These are phyloP conservation scores for Polyploca ridens DNA, from an alignment of 2,888 invertebrate species.

Conservation along the genomic window DNA sequence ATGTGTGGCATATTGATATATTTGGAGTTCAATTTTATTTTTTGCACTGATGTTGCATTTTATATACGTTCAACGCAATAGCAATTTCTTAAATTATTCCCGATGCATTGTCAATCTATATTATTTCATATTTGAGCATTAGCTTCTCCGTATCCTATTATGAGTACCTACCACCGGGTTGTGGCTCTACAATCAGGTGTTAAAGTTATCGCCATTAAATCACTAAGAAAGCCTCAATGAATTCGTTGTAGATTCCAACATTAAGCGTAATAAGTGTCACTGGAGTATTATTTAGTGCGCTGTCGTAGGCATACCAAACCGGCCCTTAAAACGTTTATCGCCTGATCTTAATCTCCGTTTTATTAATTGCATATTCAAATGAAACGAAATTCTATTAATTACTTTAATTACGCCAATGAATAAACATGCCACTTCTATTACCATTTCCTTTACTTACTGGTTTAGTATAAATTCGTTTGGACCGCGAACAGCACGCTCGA, in stretches of 20 bases:
- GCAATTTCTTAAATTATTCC: too few species aligned
- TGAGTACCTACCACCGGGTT: neutral
- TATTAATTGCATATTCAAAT: slow-evolving; percentile 49
- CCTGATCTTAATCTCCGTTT: slow-evolving; percentile 37
- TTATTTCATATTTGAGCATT: too few species aligned
- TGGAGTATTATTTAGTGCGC: neutral
- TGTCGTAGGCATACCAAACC: slow-evolving; percentile 1
- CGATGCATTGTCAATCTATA: too few species aligned
- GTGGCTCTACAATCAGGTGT: neutral
- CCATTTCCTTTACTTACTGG: slow-evolving; percentile 9
- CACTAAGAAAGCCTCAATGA: neutral
- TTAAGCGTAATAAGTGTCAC: slow-evolving; percentile 1
- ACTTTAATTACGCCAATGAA: slow-evolving; percentile 49
- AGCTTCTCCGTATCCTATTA: neutral
- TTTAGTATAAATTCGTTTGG: slow-evolving; percentile 1
- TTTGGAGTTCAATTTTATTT: neutral
- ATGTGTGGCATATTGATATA: neutral
- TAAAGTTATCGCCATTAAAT: neutral
- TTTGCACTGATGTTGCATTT: too few species aligned
- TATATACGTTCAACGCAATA: too few species aligned
- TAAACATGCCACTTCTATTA: slow-evolving; percentile 33
- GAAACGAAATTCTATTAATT: slow-evolving; percentile 54
- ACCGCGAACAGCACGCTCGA: neutral
- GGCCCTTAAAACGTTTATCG: slow-evolving; percentile 30
- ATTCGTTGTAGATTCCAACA: neutral